Percentiles rank a stretch among this genome's conserved stretches.
Conservation (phyloP, 2,888 invertebrate genomes). For the Drymonia ruficornis region DNA sequence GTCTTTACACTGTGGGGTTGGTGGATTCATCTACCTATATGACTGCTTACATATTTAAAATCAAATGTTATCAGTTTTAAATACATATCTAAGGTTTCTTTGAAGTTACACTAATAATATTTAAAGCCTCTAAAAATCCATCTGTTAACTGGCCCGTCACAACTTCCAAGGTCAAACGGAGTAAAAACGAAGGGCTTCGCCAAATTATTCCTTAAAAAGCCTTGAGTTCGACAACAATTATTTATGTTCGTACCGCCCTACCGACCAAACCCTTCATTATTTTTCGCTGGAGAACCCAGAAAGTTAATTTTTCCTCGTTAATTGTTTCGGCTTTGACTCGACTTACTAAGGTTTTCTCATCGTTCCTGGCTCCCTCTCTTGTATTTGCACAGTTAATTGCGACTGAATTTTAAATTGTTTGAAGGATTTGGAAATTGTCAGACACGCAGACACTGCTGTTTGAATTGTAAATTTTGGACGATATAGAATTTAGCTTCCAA, state of each 20-base stretch:
- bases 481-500: neutral
- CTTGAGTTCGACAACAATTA: conserved; percentile 40
- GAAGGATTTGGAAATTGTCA: conserved; percentile 22
- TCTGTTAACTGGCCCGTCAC: neutral
- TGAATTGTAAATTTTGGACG: conserved; percentile 16
- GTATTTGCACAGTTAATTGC: conserved; percentile 37
- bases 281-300: conserved; percentile 36
- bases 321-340: conserved; percentile 41
- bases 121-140: too few species aligned
- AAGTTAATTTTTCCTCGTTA: conserved; percentile 50
- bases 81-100: too few species aligned
- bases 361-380: conserved; percentile 8
- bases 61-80: too few species aligned
- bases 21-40: too few species aligned
- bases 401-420: conserved; percentile 35
- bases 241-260: conserved; percentile 31
- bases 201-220: conserved; percentile 33
- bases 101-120: too few species aligned
- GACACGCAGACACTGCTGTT: conserved; percentile 3
- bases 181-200: conserved; percentile 13
- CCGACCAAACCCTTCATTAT: conserved; percentile 38
- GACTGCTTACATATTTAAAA: too few species aligned
- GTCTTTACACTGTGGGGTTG: too few species aligned
- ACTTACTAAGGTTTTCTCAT: conserved; percentile 10
- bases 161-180: conserved; percentile 14